Conservation (phyloP, 37 sponge, comb jelly and placozoan species). For the Theonella swinhoei region DNA sequence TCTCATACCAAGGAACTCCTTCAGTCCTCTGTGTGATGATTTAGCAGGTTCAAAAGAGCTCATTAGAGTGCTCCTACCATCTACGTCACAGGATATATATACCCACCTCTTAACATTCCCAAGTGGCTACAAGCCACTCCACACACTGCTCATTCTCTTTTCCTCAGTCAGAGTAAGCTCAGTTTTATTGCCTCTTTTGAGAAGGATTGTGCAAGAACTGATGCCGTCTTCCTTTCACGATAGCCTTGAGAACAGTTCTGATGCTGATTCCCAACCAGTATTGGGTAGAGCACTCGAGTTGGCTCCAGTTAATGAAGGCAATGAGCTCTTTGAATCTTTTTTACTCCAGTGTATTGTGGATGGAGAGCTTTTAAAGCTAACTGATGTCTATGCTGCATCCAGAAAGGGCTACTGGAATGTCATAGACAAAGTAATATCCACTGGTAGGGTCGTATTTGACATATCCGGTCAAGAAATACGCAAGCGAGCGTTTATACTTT, state of each 20-base stretch:
- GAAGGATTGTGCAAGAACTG: not conserved
- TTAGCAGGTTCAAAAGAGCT: not conserved
- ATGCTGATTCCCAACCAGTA: not conserved
- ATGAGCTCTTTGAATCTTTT: not conserved
- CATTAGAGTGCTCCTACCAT: not conserved
- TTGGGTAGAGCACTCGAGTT: not conserved
- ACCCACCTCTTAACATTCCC: not conserved
- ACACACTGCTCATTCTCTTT: not conserved
- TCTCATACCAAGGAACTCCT: not conserved
- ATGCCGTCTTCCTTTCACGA: not conserved
- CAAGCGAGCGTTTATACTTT: not conserved
- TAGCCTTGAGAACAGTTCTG: no score
- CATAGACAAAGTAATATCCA: not conserved
- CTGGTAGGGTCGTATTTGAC: not conserved
- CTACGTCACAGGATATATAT: not conserved
- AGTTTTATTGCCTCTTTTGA: not conserved
- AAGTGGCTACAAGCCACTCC: not conserved
- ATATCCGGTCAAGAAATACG: not conserved
- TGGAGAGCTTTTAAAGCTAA: not conserved
- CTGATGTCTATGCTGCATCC: not conserved
- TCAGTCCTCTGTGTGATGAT: not conserved
- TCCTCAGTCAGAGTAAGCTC: not conserved
- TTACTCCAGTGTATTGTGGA: not conserved
- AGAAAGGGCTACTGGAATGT: slow-evolving; percentile 31
- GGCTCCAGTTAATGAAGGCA: not conserved